Base-by-base conservation (phyloP, 2,888 invertebrate species). In the Scrobipalpa costella region DNA sequence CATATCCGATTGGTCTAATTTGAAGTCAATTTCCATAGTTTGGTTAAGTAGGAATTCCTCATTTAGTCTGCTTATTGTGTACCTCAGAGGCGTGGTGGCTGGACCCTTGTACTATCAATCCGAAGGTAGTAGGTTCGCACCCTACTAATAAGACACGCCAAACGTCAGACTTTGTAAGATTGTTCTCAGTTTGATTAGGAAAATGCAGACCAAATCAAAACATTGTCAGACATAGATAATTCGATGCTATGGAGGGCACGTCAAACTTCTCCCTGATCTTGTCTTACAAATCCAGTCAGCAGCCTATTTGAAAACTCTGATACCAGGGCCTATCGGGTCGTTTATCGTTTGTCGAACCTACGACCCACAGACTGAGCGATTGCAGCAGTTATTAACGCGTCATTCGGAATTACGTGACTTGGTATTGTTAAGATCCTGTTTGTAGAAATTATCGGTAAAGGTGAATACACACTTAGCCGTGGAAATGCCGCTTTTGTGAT, bases 1-100 rank as follows among this genome's bases (percentile, higher is more conserved):
- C 11, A 17, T 17, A 9, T 8, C 49, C 19, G 11, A 49, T 49
- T 17, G 44, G n/a, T 44, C 5, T 15, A 44, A 52, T 52, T 52
- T 19, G 50, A 19, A 27, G 21, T 21, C 50, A 52, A 52, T 52
- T 19, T 50, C 50, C 19, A 50, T 21, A 13, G 13, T 40, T 6
- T n/a, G 50, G 50, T 27, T 76, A 77, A 80, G 69, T 71, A 81
- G 79, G 80, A 81, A 78, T 77, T 79, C 73, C 77, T 77, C 73
- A 71, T 74, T 79, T 71, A 15, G 63, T 21, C 2, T 21, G 21
- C 61, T 66, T 59, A 27, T 59, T 61, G 57, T 38, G 44, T 44
- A 15, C n/a, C 27, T 27, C 27, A 15, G 44, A 5, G n/a, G 44
- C 15, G 7, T 9, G 15, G 7, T 44, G 44, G 44, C 15, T 44